phyloP scores from a whole-genome alignment of 2,113 vertebrate genomes.

The Microcebus tavaratra region DNA sequence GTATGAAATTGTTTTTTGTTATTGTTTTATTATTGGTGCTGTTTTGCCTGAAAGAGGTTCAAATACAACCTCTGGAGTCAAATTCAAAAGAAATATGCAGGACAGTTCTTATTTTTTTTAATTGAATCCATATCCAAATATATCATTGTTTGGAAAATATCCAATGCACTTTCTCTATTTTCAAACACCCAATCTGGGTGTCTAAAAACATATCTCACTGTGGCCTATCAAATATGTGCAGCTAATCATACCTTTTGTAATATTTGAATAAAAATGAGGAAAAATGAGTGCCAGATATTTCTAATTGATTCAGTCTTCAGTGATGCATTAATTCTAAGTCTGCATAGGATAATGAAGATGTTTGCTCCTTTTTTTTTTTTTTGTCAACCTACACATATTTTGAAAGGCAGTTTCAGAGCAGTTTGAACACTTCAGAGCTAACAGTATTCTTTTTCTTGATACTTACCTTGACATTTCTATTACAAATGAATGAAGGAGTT shows the following conservation, averaged over 20 bases:
- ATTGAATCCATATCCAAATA: background rate
- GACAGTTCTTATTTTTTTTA: background rate
- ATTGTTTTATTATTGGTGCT: background rate
- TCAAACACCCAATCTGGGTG: background rate
- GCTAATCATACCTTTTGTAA: background rate
- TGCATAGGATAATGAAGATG: background rate
- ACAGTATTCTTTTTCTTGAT: background rate
- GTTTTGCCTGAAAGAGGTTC: background rate
- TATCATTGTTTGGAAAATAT: background rate
- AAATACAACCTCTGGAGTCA: background rate
- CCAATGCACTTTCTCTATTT: background rate
- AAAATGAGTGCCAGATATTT: background rate
- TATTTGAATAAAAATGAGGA: background rate
- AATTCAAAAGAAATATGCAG: background rate
- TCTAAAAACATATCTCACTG: background rate
- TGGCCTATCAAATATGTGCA: background rate
- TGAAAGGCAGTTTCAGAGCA: conserved; percentile 7
- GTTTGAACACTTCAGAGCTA: background rate
- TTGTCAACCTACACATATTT: background rate
- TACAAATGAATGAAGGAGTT: conserved; percentile 18
- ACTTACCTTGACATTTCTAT: conserved; percentile 44
- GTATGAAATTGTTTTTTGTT: no score
- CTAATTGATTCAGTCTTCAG: background rate
- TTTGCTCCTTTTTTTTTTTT: background rate
- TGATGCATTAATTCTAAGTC: background rate